These are phyloP conservation scores for Drosophila eugracilis DNA, from an alignment of 1,140 invertebrate species.

Conservation along the genomic window DNA sequence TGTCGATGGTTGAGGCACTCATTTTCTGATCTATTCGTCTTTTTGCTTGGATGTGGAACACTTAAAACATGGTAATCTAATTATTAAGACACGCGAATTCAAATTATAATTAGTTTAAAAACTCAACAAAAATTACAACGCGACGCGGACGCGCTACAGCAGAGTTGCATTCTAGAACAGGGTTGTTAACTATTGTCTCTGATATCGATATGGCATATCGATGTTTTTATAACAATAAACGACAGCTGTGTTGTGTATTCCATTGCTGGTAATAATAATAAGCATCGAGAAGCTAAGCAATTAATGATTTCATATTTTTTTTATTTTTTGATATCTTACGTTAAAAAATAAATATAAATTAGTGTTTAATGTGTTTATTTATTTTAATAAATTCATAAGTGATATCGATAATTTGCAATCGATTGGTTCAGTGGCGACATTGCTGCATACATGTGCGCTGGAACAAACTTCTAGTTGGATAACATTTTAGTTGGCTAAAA, in stretches of 20 bases:
- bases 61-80: slow-evolving; percentile 51
- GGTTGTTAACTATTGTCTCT: not conserved
- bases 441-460: slow-evolving; percentile 51
- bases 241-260: too few relatives aligned
- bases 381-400: not conserved
- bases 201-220: slow-evolving; percentile 8
- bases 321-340: too few relatives aligned
- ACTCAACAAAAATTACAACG: slow-evolving; percentile 67
- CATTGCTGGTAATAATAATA: too few relatives aligned
- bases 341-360: not conserved
- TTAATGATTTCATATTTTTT: too few relatives aligned
- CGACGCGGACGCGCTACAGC: slow-evolving; percentile 65
- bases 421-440: not conserved
- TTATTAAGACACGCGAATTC: slow-evolving; percentile 46
- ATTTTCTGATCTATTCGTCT: slow-evolving; percentile 10
- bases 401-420: slow-evolving; percentile 1
- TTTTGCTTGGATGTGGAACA: slow-evolving; percentile 13
- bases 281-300: too few relatives aligned
- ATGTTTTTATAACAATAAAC: not conserved
- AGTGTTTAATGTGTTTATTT: not conserved
- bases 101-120: slow-evolving; percentile 45
- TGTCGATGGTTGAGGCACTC: slow-evolving; percentile 67
- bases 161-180: slow-evolving; percentile 42
- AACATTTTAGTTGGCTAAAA: slow-evolving; percentile 37
- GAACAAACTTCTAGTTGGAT: slow-evolving; percentile 43